Conservation (phyloP, 2,797 vertebrate genomes). For the Sebastes diploproa region DNA sequence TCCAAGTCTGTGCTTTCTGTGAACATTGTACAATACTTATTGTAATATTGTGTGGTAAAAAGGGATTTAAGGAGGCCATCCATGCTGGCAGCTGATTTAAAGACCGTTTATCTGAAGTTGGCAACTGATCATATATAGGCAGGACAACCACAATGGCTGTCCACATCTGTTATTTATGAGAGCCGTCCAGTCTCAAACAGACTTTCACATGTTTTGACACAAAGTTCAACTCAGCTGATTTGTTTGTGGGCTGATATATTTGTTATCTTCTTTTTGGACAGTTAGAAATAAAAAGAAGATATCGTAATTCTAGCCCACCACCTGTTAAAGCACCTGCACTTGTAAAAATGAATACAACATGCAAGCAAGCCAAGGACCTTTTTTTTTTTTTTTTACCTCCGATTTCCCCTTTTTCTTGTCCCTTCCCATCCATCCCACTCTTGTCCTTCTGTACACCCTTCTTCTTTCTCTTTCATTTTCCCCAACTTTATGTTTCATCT, state of each 20-base stretch:
- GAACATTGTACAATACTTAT: neutral
- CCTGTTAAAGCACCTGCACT: neutral
- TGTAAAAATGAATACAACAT: neutral
- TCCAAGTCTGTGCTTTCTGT: neutral
- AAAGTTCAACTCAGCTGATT: conserved; percentile 1
- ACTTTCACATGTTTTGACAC: neutral
- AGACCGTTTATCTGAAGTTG: neutral
- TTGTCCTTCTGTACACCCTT: neutral
- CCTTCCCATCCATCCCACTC: neutral
- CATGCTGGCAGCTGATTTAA: neutral
- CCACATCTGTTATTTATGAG: conserved; percentile 7
- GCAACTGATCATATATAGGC: neutral
- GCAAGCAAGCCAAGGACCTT: neutral
- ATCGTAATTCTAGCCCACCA: neutral
- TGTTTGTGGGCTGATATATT: conserved; percentile 3
- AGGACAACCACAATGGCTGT: neutral
- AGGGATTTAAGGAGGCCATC: neutral
- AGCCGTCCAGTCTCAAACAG: neutral
- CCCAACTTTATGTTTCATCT: conserved; percentile 18
- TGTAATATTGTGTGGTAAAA: neutral
- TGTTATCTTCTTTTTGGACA: neutral
- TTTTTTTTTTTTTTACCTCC: neutral
- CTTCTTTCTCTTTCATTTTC: neutral
- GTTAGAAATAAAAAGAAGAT: neutral
- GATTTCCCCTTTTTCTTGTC: neutral